phyloP scores from a whole-genome alignment of 2,113 vertebrate genomes.

The Recurvirostra avosetta region DNA sequence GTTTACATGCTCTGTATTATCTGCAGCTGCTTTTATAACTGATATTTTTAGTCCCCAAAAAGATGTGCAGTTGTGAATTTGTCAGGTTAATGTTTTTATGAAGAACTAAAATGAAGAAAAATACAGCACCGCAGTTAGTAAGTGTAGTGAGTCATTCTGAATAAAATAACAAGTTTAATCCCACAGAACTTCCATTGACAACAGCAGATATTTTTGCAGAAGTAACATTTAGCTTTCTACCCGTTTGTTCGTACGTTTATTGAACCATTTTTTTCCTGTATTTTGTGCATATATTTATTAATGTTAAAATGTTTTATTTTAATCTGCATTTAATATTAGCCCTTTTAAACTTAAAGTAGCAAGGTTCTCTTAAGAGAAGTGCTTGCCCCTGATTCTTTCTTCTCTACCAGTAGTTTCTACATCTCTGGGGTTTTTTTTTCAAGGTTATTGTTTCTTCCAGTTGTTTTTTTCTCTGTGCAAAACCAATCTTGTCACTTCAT shows the following conservation, averaged over 20 bases:
- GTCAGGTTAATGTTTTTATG: not conserved
- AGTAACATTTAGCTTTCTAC: not conserved
- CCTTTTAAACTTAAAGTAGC: not conserved
- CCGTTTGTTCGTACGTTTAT: not conserved
- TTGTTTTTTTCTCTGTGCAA: not conserved
- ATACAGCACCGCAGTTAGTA: not conserved
- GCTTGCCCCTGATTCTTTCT: not conserved
- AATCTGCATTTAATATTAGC: not conserved
- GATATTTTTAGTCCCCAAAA: not conserved
- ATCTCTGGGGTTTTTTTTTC: not conserved
- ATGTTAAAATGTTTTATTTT: not conserved
- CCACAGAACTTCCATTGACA: not conserved
- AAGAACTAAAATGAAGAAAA: constrained; percentile 14
- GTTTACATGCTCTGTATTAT: not conserved
- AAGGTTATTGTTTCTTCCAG: not conserved
- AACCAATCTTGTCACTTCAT: not conserved
- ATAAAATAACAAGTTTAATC: constrained; percentile 8
- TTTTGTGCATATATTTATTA: not conserved
- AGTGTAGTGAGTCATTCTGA: constrained; percentile 34
- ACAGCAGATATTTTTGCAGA: constrained; percentile 32
- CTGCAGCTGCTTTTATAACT: not conserved
- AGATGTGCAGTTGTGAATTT: not conserved
- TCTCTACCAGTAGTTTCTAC: not conserved
- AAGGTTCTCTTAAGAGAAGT: not conserved
- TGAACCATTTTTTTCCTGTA: not conserved